Conservation (phyloP, 2,797 vertebrate species). For the Gymnocypris eckloni region DNA sequence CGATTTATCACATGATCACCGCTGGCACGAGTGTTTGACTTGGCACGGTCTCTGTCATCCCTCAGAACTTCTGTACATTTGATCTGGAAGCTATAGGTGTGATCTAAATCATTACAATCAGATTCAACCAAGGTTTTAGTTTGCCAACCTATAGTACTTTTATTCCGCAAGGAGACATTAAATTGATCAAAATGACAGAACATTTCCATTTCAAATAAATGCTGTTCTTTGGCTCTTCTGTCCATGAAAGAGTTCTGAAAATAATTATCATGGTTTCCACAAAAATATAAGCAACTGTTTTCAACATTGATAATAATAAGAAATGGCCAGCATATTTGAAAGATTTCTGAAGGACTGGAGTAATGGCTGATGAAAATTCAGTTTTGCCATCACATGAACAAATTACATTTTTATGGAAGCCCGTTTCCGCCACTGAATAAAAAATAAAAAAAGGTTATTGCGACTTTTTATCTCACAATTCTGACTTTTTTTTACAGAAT, state of each 20-base stretch:
- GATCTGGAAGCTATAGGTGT: slow-evolving; percentile 20
- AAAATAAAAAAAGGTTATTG: no score
- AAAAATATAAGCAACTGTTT: slow-evolving; percentile 1
- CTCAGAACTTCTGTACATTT: background rate
- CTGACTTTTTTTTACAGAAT: no score
- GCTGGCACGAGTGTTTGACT: slow-evolving; percentile 12
- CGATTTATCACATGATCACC: slow-evolving; percentile 16
- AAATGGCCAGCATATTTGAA: background rate
- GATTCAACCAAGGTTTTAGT: slow-evolving; percentile 8
- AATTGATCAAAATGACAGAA: background rate
- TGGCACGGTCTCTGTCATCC: background rate
- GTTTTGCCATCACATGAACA: no score
- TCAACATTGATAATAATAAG: background rate
- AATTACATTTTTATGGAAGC: background rate
- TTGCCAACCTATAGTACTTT: background rate
- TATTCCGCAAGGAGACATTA: background rate
- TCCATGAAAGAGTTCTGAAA: background rate
- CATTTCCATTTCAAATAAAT: background rate
- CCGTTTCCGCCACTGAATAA: no score
- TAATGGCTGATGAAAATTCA: background rate
- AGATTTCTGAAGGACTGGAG: background rate
- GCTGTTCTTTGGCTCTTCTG: background rate
- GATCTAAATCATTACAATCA: background rate
- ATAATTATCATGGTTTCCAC: background rate
- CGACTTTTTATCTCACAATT: no score